Evolutionary conservation across 1,140 invertebrate species (phyloP).

Genomic region (Drosophila sechellia): DNA sequence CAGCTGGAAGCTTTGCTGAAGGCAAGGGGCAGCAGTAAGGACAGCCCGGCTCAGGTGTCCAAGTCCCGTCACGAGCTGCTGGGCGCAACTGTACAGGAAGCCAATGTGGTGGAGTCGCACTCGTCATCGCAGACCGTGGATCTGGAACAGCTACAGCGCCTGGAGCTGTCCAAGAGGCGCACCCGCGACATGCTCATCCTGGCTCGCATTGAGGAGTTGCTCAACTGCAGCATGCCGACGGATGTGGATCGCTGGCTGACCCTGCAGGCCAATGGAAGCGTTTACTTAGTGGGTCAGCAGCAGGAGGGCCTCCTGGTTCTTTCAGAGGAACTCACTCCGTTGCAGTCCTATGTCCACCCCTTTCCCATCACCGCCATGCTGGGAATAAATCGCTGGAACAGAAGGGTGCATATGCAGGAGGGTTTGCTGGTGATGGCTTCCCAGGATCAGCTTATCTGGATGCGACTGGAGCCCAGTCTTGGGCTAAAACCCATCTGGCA

Average conservation of each 20-base stretch:
- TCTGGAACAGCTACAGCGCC: slow-evolving; percentile 56
- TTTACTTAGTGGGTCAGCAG: slow-evolving; percentile 60
- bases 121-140: slow-evolving; percentile 47
- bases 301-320: slow-evolving; percentile 40
- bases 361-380: slow-evolving; percentile 33
- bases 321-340: slow-evolving; percentile 25
- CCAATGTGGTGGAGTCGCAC: slow-evolving; percentile 67
- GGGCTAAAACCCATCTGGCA: slow-evolving; percentile 47
- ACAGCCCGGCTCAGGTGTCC: background rate
- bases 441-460: slow-evolving; percentile 56
- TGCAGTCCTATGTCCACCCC: slow-evolving; percentile 12
- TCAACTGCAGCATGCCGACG: slow-evolving; percentile 41
- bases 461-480: slow-evolving; percentile 25
- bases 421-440: slow-evolving; percentile 56
- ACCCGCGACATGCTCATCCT: slow-evolving; percentile 71
- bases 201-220: slow-evolving; percentile 63
- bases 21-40: background rate
- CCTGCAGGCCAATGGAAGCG: slow-evolving; percentile 56
- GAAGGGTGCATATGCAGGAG: slow-evolving; percentile 38
- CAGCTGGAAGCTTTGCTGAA: slow-evolving; percentile 46
- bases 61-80: slow-evolving; percentile 22
- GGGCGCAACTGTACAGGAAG: slow-evolving; percentile 10
- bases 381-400: slow-evolving; percentile 59
- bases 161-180: slow-evolving; percentile 67
- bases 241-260: slow-evolving; percentile 64